Conservation (phyloP, 2,113 vertebrate genomes). For the Lycaon pictus region DNA sequence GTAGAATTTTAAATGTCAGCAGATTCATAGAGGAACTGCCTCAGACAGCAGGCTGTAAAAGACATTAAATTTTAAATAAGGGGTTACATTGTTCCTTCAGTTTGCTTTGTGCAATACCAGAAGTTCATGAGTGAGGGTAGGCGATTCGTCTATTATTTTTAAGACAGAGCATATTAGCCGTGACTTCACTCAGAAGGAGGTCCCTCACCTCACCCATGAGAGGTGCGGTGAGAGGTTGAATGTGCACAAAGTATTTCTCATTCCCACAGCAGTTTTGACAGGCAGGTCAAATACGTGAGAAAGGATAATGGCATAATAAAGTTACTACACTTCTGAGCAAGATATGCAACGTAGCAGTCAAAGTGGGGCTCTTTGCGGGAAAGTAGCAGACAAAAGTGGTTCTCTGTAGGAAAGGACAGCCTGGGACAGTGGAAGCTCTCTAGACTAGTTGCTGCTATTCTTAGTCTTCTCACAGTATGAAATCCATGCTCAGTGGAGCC, state of each 20-base stretch:
- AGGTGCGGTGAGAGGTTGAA: slow-evolving; percentile 6
- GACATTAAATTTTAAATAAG: slow-evolving; percentile 75
- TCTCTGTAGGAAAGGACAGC: slow-evolving; percentile 49
- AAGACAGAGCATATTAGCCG: slow-evolving; percentile 15
- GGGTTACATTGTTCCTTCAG: slow-evolving; percentile 39
- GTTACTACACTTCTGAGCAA: slow-evolving; percentile 59
- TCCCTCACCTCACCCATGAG: neutral
- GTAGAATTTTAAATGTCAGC: slow-evolving; percentile 74
- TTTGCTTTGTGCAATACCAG: slow-evolving; percentile 36
- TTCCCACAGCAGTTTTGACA: slow-evolving; percentile 52
- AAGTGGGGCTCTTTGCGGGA: slow-evolving; percentile 57
- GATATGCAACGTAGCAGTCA: slow-evolving; percentile 5
- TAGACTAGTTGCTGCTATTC: slow-evolving; percentile 62
- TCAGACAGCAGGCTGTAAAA: slow-evolving; percentile 53
- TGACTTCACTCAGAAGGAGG: slow-evolving; percentile 19
- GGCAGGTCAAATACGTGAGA: slow-evolving; percentile 36
- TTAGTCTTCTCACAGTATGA: slow-evolving; percentile 27
- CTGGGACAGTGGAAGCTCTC: slow-evolving; percentile 25
- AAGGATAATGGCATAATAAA: slow-evolving; percentile 62
- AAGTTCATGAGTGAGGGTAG: slow-evolving; percentile 16
- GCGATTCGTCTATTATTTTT: slow-evolving; percentile 23
- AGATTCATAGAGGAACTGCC: slow-evolving; percentile 69
- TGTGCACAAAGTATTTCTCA: slow-evolving; percentile 26
- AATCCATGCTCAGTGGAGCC: neutral
- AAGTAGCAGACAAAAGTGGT: slow-evolving; percentile 34